phyloP scores from a whole-genome alignment of 2,797 vertebrate genomes.

The Agapornis canus region DNA sequence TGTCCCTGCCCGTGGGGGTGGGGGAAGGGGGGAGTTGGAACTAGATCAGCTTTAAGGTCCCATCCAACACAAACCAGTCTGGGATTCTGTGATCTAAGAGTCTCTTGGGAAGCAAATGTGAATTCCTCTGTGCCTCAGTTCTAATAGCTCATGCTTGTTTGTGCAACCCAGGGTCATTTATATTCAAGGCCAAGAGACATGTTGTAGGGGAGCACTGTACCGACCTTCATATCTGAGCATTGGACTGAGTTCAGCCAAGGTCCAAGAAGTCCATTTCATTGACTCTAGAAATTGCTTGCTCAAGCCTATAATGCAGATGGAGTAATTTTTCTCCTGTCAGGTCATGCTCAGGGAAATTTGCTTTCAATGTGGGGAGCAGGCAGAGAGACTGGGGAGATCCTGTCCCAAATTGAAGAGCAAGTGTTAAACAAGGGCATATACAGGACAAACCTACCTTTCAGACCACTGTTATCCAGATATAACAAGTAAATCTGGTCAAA shows the following conservation, averaged over 20 bases:
- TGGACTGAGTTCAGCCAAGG: neutral
- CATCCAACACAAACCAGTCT: neutral
- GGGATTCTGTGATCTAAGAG: neutral
- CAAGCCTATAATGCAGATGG: neutral
- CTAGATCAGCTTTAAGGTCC: neutral
- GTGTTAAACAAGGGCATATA: neutral
- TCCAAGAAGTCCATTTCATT: neutral
- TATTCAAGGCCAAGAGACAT: neutral
- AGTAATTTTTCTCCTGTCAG: neutral
- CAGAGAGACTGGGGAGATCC: neutral
- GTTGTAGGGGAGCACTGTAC: neutral
- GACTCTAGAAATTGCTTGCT: neutral
- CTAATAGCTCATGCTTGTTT: neutral
- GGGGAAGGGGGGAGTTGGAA: neutral
- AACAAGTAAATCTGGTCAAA: neutral
- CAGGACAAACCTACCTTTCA: neutral
- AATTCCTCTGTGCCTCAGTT: neutral
- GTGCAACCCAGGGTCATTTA: neutral
- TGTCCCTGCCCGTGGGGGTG: neutral
- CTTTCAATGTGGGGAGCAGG: neutral
- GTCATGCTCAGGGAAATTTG: neutral
- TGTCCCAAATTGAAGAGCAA: neutral
- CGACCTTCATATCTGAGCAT: accelerated
- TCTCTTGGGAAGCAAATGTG: neutral
- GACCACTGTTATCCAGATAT: neutral